Evolutionary conservation across 2,113 vertebrate species (phyloP), one percentile per base, ranked within the genome.

Genomic region (Vanacampus margaritifer): DNA sequence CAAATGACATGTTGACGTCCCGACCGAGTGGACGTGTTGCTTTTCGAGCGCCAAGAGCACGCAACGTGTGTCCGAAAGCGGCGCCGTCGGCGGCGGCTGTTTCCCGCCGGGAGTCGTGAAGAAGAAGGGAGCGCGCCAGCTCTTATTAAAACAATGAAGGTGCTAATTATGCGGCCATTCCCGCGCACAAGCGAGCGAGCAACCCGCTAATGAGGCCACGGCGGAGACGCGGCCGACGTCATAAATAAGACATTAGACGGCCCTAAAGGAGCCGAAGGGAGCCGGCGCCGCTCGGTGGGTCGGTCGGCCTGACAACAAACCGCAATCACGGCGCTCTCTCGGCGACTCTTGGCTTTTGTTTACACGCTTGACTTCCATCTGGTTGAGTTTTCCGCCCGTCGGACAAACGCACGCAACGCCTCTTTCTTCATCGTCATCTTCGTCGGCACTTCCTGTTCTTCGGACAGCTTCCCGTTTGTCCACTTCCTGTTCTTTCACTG

Each of bases 101-200:
- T 60, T 67, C 80, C 91, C 90, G 26, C 65, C 35, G 89, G 88
- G 88, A 89, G 74, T 79, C 11, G 74, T 78, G 79, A 82, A 86
- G 82, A 82, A 79, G 84, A 87, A 81, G 88, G 82, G 78, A 68
- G 79, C 53, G 11, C 90, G 87, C 87, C 84, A 88, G 84, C 90
- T 91, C 87, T 92, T 91, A 92, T 92, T 91, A 92, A 93, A 92
- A 92, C 90, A 92, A 92, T 88, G 89, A 89, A 90, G 88, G 82
- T 83, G 83, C 81, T 93, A 92, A 93, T 93, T 88, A 92, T 90
- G 84, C 84, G 82, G 89, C 89, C 90, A 88, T 89, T 88, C 89
- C 89, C 89, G 84, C 90, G 89, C 89, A 88, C 89, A 67, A 84
- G 85, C 86, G 43, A 32, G 28, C 28, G 28, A 32, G 28, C 28